Evolutionary conservation across 1,140 invertebrate species (phyloP), one percentile per base, ranked within the genome.

Genomic region (Drosophila pallidifrons): DNA sequence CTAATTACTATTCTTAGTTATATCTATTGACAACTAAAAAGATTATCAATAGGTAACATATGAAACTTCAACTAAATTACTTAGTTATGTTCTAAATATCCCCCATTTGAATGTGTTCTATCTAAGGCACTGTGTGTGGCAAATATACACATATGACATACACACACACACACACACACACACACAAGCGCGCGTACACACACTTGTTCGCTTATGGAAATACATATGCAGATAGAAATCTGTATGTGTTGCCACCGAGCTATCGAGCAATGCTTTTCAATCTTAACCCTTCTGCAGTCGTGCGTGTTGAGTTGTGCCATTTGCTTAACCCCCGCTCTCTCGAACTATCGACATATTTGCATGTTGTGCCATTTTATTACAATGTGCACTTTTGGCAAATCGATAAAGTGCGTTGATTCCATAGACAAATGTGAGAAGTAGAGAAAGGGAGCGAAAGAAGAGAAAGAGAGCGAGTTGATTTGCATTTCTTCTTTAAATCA

Each of bases 251-350:
- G 15, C 8, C 28, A 58, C 5, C 30, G 30, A 32, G 6, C 20
- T 3, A 10, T 7, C 8, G 5, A 35, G 58, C 74, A 87, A 60
- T 79, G 77, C 80, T 77, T 70, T 54, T 83, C 83, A 89, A 83
- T 88, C 85, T 82, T 89, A 88, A 88, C 83, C 83, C 80, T 81
- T 88, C 60, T 58, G 85, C 77, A 77, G 79, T 61, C 73, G 65
- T 75, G 81, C 75, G 69, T 80, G 75, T 43, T 63, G 58, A 52
- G 43, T 61, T 60, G 25, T 63, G 47, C 47, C 52, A 59, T 67
- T 47, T 67, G 41, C 15, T 43, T 47, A 15, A 41, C 52, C 25
- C 20, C 45, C 2, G 4, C 28, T 1, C 28, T 52, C 49, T 82
- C 3, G 20, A 25, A 25, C 82, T 69, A 69, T 67, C 60, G 61